A percentile compares a stretch with the other conserved stretches of the same genome.
Evolutionary conservation across 2,888 invertebrate species (phyloP).

Genomic region (Leucophenga maculata): DNA sequence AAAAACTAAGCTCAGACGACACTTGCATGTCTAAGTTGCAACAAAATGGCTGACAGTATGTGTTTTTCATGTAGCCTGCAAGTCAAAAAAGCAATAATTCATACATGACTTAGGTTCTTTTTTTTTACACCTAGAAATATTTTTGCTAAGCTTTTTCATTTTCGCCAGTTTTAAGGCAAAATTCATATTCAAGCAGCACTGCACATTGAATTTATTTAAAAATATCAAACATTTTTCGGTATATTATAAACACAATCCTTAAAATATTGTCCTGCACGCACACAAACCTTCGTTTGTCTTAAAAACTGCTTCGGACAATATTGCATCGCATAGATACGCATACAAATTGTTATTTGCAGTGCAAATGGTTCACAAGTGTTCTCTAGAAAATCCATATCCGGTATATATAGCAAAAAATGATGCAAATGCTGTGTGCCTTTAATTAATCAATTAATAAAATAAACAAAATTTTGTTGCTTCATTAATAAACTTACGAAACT

Average conservation of each 20-base stretch:
- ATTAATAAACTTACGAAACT: slow-evolving; percentile 42
- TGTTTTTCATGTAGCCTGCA: not conserved
- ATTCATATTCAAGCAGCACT: no score
- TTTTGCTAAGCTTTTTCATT: slow-evolving; percentile 6
- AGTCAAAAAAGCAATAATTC: slow-evolving; percentile 57
- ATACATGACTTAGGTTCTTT: slow-evolving; percentile 49
- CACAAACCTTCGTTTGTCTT: slow-evolving; percentile 42
- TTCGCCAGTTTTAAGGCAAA: not conserved
- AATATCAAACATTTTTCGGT: slow-evolving; percentile 33
- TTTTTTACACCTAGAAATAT: not conserved
- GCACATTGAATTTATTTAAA: no score
- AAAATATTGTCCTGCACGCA: slow-evolving; percentile 47
- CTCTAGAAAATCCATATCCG: slow-evolving; percentile 51
- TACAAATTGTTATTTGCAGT: slow-evolving; percentile 50
- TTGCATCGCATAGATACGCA: slow-evolving; percentile 55
- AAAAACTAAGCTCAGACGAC: no score
- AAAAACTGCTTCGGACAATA: slow-evolving; percentile 48
- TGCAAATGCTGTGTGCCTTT: slow-evolving; percentile 37
- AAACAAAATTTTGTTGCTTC: not conserved
- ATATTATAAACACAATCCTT: slow-evolving; percentile 50
- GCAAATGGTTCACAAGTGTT: slow-evolving; percentile 49
- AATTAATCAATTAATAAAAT: slow-evolving; percentile 34
- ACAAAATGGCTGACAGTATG: not conserved
- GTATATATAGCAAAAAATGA: slow-evolving; percentile 45
- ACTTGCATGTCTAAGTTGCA: not conserved